A percentile compares a stretch with the other conserved stretches of the same genome.
Evolutionary conservation across 2,888 invertebrate species (phyloP).

Genomic region (Nomada hirtipes): DNA sequence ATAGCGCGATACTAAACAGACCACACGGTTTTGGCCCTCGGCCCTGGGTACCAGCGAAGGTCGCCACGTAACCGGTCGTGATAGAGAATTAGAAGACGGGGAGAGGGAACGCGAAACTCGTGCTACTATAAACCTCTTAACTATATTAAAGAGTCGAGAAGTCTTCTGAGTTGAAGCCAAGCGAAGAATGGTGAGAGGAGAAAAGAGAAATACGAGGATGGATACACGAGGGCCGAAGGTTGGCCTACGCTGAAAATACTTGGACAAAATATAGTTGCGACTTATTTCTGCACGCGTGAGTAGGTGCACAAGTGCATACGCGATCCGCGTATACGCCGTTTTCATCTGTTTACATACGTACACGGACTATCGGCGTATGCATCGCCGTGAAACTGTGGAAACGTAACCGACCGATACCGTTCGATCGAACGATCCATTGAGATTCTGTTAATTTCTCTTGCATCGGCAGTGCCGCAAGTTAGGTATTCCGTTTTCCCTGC

Average conservation of each 20-base stretch:
- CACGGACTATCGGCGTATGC: constrained; percentile 3
- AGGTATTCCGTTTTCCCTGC: no score
- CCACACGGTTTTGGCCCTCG: constrained; percentile 80
- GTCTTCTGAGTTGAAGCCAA: constrained; percentile 58
- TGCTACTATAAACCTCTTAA: constrained; percentile 70
- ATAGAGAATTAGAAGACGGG: constrained; percentile 39
- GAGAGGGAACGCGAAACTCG: constrained; percentile 48
- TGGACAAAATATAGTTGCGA: constrained; percentile 77
- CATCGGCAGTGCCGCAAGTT: not conserved
- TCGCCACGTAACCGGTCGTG: constrained; percentile 72
- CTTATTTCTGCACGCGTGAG: constrained; percentile 70
- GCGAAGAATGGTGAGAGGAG: constrained; percentile 19
- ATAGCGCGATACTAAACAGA: constrained; percentile 70
- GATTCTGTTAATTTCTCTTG: not conserved
- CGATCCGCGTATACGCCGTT: not conserved
- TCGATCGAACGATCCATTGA: not conserved
- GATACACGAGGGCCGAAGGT: constrained; percentile 76
- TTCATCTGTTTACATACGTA: constrained; percentile 44
- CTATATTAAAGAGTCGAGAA: constrained; percentile 68
- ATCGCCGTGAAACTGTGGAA: constrained; percentile 30
- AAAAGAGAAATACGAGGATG: constrained; percentile 60
- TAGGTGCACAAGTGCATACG: constrained; percentile 22
- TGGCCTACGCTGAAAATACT: constrained; percentile 82
- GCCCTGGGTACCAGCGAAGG: constrained; percentile 78
- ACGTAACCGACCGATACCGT: not conserved